Base-by-base conservation (phyloP, 1,140 invertebrate genomes). In the Manduca sexta region DNA sequence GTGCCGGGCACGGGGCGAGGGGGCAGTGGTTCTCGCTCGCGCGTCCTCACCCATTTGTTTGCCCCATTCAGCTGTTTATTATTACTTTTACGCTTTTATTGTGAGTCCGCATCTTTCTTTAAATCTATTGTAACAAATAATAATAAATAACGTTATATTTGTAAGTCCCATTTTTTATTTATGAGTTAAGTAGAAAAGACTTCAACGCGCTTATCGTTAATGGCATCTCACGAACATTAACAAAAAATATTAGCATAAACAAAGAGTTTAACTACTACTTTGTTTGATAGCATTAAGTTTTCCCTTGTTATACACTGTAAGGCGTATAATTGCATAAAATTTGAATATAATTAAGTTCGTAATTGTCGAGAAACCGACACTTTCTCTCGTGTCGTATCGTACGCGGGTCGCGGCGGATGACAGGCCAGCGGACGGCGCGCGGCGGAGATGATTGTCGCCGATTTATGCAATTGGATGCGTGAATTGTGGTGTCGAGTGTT, bases 31-130 rank as follows among this genome's bases (percentile, higher is more conserved):
- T 26, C 21, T 26, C 21, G 21, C 21, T 26, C 21, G 21, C 21
- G 42, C 16, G 41, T 60, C 45, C 49, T 52, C 58, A 46, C 43
- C 56, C 55, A 54, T 64, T 61, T 62, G 48, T 62, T 60, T 58
- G 37, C 55, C 40, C 31, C 46, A 55, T 56, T 48, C 45, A 50
- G 57, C 58, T 54, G 56, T 56, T 64, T 67, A 64, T 67, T 59
- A 62, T 67, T 58, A 61, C 52, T 55, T 45, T 51, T 49, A 51
- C 38, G 45, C 40, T 56, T 56, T 56, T 50, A 47, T 51, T 51
- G 42, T 48, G 15, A 42, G 46, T 55, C 42, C 38, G 40, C 11
- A 12, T 42, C 42, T 43, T 43, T 45, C 29, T 48, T 49, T 29
- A 39, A 40, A 41, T 30, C 21, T 48, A 29, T 48, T 40, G 33